Percentiles rank a stretch among this genome's conserved stretches.
Conservation (phyloP, 92 coral and sea anemone species). For the Phenganax marumi region DNA sequence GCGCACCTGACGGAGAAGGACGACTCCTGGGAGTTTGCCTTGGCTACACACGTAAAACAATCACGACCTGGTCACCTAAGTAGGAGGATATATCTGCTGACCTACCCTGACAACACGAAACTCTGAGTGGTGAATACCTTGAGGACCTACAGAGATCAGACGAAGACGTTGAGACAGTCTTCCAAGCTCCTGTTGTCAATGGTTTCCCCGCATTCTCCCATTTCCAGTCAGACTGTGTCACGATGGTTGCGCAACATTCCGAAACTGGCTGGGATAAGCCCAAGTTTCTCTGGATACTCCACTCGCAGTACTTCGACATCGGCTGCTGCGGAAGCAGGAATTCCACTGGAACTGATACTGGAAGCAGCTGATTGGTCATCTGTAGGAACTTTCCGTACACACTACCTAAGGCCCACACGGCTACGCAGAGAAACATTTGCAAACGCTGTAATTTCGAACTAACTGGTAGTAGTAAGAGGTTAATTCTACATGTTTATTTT, state of each 20-base stretch:
- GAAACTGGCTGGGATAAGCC: slow-evolving; percentile 38
- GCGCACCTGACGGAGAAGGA: slow-evolving; percentile 25
- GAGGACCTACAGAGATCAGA: slow-evolving; percentile 32
- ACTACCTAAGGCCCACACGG: too few relatives aligned
- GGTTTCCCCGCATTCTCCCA: slow-evolving; percentile 36
- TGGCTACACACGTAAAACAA: slow-evolving; percentile 28
- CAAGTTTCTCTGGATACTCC: slow-evolving; percentile 48
- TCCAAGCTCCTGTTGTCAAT: slow-evolving; percentile 40
- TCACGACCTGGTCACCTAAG: slow-evolving; percentile 44
- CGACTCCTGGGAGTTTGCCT: slow-evolving; percentile 42
- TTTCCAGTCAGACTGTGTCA: slow-evolving; percentile 44
- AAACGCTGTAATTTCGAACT: not conserved
- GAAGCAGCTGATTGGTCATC: slow-evolving; percentile 61
- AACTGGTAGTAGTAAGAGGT: too few relatives aligned
- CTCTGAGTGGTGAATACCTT: slow-evolving; percentile 32
- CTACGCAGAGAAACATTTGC: not conserved
- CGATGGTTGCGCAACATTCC: slow-evolving; percentile 55
- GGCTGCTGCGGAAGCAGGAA: slow-evolving; percentile 49
- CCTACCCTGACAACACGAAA: slow-evolving; percentile 30
- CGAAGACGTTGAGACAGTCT: slow-evolving; percentile 18
- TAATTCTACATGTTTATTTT: too few relatives aligned
- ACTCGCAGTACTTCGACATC: slow-evolving; percentile 62
- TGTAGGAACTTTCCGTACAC: too few relatives aligned
- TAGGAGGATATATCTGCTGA: slow-evolving; percentile 26
- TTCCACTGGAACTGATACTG: slow-evolving; percentile 50